These are phyloP conservation scores for Synanthedon myopaeformis DNA, from an alignment of 2,888 invertebrate species.

Conservation along the genomic window DNA sequence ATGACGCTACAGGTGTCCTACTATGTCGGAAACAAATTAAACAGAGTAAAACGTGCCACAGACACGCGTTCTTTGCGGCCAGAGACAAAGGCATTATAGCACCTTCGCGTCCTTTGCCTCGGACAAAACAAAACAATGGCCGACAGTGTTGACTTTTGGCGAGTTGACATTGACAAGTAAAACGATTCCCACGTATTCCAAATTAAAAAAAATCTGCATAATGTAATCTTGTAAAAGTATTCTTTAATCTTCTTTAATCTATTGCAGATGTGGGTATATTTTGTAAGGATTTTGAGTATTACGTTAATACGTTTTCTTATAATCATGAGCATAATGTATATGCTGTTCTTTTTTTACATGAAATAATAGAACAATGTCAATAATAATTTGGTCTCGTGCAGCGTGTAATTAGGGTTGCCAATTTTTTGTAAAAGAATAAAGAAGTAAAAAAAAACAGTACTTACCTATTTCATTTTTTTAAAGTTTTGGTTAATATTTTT, in stretches of 20 bases:
- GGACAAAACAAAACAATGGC: slow-evolving; percentile 22
- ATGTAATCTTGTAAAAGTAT: not conserved
- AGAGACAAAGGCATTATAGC: slow-evolving; percentile 50
- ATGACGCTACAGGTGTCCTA: slow-evolving; percentile 59
- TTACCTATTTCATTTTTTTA: no score
- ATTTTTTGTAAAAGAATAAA: no score
- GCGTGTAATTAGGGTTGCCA: no score
- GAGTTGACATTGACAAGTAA: slow-evolving; percentile 13
- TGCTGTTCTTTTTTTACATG: no score
- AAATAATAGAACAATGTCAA: no score
- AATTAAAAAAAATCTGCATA: not conserved
- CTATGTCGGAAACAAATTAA: slow-evolving; percentile 31
- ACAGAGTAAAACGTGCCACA: slow-evolving; percentile 43
- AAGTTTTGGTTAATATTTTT: no score
- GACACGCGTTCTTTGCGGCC: slow-evolving; percentile 63
- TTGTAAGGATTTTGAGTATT: no score
- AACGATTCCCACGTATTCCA: slow-evolving; percentile 30
- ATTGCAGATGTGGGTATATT: slow-evolving; percentile 18
- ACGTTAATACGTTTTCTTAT: no score
- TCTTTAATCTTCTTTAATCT: slow-evolving; percentile 13
- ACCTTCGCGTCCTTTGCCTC: slow-evolving; percentile 15
- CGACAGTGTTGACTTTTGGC: slow-evolving; percentile 30
- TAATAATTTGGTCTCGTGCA: no score
- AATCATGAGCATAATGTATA: no score
- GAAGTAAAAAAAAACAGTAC: no score